Evolutionary conservation across 2,797 vertebrate genomes (phyloP), one percentile per base, ranked within the genome.

Genomic region (Perodicticus potto): DNA sequence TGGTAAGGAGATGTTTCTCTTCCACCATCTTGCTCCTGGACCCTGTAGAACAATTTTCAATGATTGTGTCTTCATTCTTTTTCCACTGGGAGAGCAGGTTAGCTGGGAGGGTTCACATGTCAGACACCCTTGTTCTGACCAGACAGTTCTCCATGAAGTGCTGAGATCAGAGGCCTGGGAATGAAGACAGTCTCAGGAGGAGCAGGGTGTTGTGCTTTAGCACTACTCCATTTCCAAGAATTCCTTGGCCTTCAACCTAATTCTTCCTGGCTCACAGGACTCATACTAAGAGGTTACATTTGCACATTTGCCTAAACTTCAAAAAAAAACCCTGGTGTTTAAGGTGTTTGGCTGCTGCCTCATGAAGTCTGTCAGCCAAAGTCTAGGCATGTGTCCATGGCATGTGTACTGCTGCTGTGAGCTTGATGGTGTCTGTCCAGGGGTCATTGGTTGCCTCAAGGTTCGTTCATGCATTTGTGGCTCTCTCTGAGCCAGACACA

Each of bases 341-440:
- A 14, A 25, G 12, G 27, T 4, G 29, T 72, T 55, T 45, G 85
- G 9, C 19, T 13, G 59, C 40, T 69, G 45, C 9, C 23, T 43
- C 34, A 3, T 0, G 0, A 2, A 5, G 3, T 43, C 22, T 16
- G 5, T 53, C 45, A n/a, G 37, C 43, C 2, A 12, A 45, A 12
- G n/a, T 76, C 17, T 5, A 34, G 27, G 25, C 29, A 2, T 22
- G 7, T 27, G 43, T 27, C 19, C 43, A 20, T 20, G 55, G 55
- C 55, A 55, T 20, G 55, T 55, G 55, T 55, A 20, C 72, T 32
- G 43, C 80, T 67, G 34, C 59, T 45, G 45, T 57, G 29, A 61
- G 22, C 16, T 27, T 25, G 17, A 7, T 11, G 12, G 16, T 37
- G 10, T 55, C 61, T 84, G 61, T 19, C 37, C 29, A 2, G 14